Evolutionary conservation across 2,113 vertebrate species (phyloP), one percentile per base, ranked within the genome.

Genomic region (Cepphus grylle): DNA sequence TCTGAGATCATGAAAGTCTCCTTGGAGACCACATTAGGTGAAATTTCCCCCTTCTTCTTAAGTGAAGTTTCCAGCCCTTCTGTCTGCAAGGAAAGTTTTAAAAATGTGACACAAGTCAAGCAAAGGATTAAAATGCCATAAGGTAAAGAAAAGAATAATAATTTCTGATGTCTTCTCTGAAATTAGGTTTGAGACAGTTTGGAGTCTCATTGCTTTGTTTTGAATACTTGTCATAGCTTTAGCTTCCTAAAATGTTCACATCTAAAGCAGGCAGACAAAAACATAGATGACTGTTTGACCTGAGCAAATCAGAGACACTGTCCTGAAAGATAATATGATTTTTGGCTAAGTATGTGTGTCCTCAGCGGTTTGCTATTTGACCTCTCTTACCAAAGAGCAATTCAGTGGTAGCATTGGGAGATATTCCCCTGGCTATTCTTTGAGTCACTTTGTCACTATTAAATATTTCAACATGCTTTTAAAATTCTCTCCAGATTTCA

Each of bases 181-280:
- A 82, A 82, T 59, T 20, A 59, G 34, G 23, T 87, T 93, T 81
- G 74, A 93, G 88, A 79, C 52, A 79, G 49, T 73, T 91, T 84
- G 77, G 73, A 81, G 59, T 71, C 63, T 84, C 40, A 49, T 12
- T 86, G 63, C 61, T 84, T 23, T 78, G 42, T 89, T 96, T 94
- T 92, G 88, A 95, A 88, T 92, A 79, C 43, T 86, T 94, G 26
- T 59, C 82, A 79, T 65, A 69, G 32, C 38, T 92, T 88, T 30
- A 92, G 53, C 38, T 80, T 82, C 36, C 62, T 65, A 40, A 79
- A 85, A 63, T 67, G 58, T 56, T 95, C 53, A 43, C 2, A 1
- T 52, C 53, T 79, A 70, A 84, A 61, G n/a, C 56, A 85, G 34
- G 29, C 92, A 94, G 81, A 80, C 29, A 69, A 90, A 90, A 81